A percentile compares a stretch with the other conserved stretches of the same genome.
phyloP scores from a whole-genome alignment of 37 sponge, comb jelly and placozoan genomes.

The Theonella swinhoei region DNA sequence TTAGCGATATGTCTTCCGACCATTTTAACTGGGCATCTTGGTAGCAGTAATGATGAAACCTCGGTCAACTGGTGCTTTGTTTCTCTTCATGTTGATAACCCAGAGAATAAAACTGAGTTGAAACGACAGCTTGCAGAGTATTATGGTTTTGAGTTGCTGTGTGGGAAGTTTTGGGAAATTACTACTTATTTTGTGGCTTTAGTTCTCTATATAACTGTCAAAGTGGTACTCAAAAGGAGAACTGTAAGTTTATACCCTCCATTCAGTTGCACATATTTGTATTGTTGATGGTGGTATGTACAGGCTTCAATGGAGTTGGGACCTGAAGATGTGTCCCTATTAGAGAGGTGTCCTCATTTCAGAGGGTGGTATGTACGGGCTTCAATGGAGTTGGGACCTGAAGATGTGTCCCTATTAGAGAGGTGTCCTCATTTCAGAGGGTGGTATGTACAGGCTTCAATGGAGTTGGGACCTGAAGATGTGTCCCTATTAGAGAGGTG shows the following conservation, averaged over 20 bases:
- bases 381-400: too few species aligned
- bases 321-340: too few species aligned
- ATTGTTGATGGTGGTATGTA: too few species aligned
- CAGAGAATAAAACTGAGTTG: background rate
- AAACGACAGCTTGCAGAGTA: background rate
- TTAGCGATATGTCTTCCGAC: constrained; percentile 25
- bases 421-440: too few species aligned
- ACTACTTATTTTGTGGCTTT: constrained; percentile 20
- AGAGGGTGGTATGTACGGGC: too few species aligned
- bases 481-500: too few species aligned
- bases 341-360: too few species aligned
- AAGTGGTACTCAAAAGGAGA: background rate
- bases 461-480: too few species aligned
- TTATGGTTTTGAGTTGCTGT: constrained; percentile 21
- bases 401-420: too few species aligned
- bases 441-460: too few species aligned
- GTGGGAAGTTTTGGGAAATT: constrained; percentile 75
- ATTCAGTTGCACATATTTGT: too few species aligned
- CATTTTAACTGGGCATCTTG: constrained; percentile 4
- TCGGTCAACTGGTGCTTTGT: constrained; percentile 64
- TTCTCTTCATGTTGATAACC: background rate
- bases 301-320: too few species aligned
- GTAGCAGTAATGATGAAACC: background rate
- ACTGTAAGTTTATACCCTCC: background rate
- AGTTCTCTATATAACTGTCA: constrained; percentile 25